phyloP scores from a whole-genome alignment of 1,140 invertebrate genomes.

The Drosophila lacertosa region DNA sequence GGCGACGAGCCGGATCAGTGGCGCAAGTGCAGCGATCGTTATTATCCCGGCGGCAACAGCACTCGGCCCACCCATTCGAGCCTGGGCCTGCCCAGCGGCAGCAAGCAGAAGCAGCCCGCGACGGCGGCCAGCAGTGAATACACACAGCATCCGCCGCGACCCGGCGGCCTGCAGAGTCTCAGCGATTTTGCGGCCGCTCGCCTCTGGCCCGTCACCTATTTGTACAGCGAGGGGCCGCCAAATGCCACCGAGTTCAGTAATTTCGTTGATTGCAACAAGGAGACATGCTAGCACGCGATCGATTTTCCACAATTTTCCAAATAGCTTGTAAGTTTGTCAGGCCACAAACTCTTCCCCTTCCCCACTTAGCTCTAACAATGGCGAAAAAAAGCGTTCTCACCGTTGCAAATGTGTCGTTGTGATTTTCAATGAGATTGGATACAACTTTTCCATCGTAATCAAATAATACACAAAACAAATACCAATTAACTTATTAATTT shows the following conservation, averaged over 20 bases:
- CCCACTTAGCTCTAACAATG: slow-evolving; percentile 44
- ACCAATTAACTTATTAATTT: slow-evolving; percentile 58
- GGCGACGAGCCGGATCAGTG: slow-evolving; percentile 90
- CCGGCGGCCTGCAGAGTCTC: slow-evolving; percentile 84
- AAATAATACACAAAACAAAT: slow-evolving; percentile 21
- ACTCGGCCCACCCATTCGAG: slow-evolving; percentile 64
- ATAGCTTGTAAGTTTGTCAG: slow-evolving; percentile 29
- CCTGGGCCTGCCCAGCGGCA: slow-evolving; percentile 57
- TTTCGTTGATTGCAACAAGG: slow-evolving; percentile 84
- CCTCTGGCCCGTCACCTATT: slow-evolving; percentile 88
- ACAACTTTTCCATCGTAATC: slow-evolving; percentile 43
- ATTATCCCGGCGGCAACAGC: slow-evolving; percentile 86
- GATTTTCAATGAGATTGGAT: slow-evolving; percentile 55
- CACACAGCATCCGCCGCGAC: slow-evolving; percentile 84
- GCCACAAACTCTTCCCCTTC: not conserved
- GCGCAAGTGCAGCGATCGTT: slow-evolving; percentile 92
- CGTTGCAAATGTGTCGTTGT: slow-evolving; percentile 47
- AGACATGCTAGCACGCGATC: slow-evolving; percentile 69
- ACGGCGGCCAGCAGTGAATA: slow-evolving; percentile 67
- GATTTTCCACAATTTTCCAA: slow-evolving; percentile 24
- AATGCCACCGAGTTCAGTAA: slow-evolving; percentile 84
- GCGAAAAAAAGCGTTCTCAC: slow-evolving; percentile 36
- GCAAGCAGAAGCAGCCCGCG: slow-evolving; percentile 78
- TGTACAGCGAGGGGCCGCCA: slow-evolving; percentile 87
- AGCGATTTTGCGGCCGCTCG: slow-evolving; percentile 84